phyloP scores from a whole-genome alignment of 2,797 vertebrate genomes.

The Petrocephalus sullivani region DNA sequence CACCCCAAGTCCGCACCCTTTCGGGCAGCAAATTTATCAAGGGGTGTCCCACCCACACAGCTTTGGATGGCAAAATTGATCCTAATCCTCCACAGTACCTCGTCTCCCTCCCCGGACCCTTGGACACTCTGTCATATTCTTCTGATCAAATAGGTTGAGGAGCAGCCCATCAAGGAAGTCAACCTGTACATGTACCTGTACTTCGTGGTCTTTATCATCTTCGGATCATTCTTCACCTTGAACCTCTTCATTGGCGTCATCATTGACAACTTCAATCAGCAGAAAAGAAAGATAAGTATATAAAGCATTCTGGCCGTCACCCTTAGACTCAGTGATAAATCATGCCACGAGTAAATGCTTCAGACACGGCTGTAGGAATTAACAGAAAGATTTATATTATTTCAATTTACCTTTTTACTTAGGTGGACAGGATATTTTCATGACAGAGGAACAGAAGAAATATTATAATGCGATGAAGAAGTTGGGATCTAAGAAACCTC shows the following conservation, averaged over 20 bases:
- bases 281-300: conserved; percentile 98
- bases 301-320: not conserved
- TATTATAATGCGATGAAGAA: conserved; percentile 99
- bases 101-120: not conserved
- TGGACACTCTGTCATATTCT: not conserved
- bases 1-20: not conserved
- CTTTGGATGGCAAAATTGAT: not conserved
- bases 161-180: conserved; percentile 85
- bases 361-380: not conserved
- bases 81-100: not conserved
- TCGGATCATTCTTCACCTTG: conserved; percentile 96
- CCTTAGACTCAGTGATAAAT: not conserved
- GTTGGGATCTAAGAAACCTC: conserved; percentile 92
- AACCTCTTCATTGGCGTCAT: conserved; percentile 99
- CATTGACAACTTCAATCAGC: conserved; percentile 98
- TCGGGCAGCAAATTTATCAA: not conserved
- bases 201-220: conserved; percentile 98
- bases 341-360: not conserved
- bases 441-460: conserved; percentile 99
- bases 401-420: conserved; percentile 58
- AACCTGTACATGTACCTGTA: conserved; percentile 98
- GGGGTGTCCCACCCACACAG: too few relatives aligned
- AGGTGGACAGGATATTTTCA: conserved; percentile 98
- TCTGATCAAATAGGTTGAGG: conserved; percentile 69
- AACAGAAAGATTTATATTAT: conserved; percentile 4